These are phyloP conservation scores for Pararge aegeria DNA, from an alignment of 1,140 invertebrate species.

Conservation along the genomic window DNA sequence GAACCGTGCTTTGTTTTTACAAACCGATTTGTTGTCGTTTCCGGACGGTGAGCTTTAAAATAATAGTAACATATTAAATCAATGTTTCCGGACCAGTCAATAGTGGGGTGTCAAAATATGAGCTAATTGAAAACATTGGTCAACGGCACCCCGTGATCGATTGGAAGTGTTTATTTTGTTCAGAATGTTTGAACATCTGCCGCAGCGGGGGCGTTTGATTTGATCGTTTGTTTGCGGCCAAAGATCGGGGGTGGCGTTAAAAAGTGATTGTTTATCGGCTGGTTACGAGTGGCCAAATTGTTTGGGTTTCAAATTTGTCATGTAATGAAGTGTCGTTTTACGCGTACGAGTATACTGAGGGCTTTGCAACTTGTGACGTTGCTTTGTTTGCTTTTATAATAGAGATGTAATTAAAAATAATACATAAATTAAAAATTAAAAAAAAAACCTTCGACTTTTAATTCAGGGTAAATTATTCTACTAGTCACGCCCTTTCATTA, in stretches of 20 bases:
- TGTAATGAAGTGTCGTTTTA: neutral
- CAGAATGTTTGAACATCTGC: constrained; percentile 44
- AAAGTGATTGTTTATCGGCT: constrained; percentile 11
- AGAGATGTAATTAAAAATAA: no score
- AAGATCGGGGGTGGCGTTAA: constrained; percentile 25
- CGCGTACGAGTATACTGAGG: neutral
- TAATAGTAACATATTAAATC: no score
- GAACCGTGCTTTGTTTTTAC: no score
- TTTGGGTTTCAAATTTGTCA: constrained; percentile 11
- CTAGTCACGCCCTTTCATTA: no score
- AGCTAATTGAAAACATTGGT: constrained; percentile 42
- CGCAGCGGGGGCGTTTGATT: constrained; percentile 16
- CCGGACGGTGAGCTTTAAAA: no score
- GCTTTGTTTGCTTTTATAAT: no score
- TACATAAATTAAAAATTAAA: no score
- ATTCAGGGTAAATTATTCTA: no score
- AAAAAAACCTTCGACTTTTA: no score
- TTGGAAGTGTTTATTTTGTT: constrained; percentile 38
- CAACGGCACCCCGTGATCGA: constrained; percentile 38
- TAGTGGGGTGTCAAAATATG: constrained; percentile 2
- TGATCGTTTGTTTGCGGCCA: constrained; percentile 32
- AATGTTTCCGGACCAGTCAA: no score
- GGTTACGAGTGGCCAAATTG: neutral
- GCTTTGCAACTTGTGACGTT: no score
- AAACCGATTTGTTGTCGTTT: no score